Percentiles rank a stretch among this genome's conserved stretches.
phyloP scores from a whole-genome alignment of 2,113 vertebrate genomes.

The Cygnus atratus region DNA sequence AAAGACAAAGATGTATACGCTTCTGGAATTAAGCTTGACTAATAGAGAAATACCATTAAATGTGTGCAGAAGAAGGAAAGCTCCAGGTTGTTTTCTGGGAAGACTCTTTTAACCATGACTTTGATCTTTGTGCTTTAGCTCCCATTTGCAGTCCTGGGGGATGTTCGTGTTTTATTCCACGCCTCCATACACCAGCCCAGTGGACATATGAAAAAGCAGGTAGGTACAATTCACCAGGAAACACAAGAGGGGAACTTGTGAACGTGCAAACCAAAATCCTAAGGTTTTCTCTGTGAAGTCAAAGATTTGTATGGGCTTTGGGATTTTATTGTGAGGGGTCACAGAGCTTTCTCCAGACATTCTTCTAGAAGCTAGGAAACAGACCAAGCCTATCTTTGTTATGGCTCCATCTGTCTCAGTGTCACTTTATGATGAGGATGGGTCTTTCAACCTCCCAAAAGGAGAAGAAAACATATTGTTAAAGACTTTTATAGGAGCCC shows the following conservation, averaged over 20 bases:
- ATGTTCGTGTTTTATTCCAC: not conserved
- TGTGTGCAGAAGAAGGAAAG: not conserved
- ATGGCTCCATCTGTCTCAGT: not conserved
- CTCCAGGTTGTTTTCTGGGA: not conserved
- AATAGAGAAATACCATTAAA: not conserved
- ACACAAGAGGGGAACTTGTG: not conserved
- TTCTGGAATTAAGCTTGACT: not conserved
- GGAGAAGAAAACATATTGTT: not conserved
- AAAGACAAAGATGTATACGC: not conserved
- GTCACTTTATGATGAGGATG: not conserved
- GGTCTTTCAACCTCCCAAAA: not conserved
- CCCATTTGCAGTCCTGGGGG: fast-evolving
- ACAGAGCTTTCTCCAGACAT: not conserved
- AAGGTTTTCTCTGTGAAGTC: not conserved
- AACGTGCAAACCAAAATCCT: not conserved
- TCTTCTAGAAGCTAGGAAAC: not conserved
- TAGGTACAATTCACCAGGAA: not conserved
- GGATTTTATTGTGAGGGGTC: not conserved
- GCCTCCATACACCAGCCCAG: not conserved
- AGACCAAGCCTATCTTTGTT: not conserved
- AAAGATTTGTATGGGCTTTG: not conserved
- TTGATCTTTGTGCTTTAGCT: not conserved
- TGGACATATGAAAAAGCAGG: not conserved
- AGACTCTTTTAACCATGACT: not conserved
- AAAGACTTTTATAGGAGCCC: not conserved